Base-by-base conservation (phyloP, 2,113 vertebrate genomes). In the Ochotona princeps region DNA sequence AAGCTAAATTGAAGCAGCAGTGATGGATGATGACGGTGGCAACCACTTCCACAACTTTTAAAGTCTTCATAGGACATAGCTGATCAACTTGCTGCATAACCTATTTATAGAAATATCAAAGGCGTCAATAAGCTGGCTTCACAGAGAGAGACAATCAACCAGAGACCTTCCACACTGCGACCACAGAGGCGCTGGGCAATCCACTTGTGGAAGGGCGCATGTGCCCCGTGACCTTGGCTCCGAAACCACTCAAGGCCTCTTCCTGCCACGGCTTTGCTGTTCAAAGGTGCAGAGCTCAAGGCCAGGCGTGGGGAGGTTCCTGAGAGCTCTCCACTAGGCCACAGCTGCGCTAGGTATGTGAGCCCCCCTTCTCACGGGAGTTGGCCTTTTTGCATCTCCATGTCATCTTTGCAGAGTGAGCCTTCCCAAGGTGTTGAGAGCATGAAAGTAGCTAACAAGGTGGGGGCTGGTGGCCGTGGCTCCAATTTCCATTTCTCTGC, bases 51-150 rank as follows among this genome's bases (percentile, higher is more conserved):
- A 82, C 23, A 7, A 51, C 67, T 76, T 88, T 79, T 23, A 54
- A 63, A 57, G 3, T 6, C 87, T 87, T 94, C 90, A 65, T 67
- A 67, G 94, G 93, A 82, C 96, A 82, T 84, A 95, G 90, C 87
- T 94, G 95, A 87, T 87, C 87, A 44, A 30, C 63, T 61, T 51
- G 84, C 61, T 14, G 20, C n/a, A 4, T 11, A 8, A 54, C 49
- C 82, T 96, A 93, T 95, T 96, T 95, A 92, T 94, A 90, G 95
- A 87, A 89, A 66, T 14, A 2, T 65, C 75, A 76, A 70, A 94
- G 80, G 72, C 90, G 25, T 1, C 11, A 69, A 74, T 61, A n/a
- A 74, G 67, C 47, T 60, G 12, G 0, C 49, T 61, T 91, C 80
- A 80, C 65, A 32, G 47, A 76, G 65, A 76, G 84, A 89, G 79